Conservation (phyloP, 2,888 invertebrate genomes). For the Sesamia inferens region DNA sequence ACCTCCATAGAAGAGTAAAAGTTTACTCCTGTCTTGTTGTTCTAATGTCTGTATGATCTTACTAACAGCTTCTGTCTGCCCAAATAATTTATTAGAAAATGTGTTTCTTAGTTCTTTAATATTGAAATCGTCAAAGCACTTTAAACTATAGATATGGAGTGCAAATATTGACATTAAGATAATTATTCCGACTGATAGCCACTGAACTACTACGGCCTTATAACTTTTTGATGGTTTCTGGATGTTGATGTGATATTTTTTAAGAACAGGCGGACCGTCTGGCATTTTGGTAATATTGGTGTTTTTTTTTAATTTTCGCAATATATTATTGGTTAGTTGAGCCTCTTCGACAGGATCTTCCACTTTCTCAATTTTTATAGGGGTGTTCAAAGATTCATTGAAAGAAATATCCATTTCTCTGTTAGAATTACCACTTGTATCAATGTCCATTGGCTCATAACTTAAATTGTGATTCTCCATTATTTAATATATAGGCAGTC, state of each 20-base stretch:
- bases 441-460: conserved; percentile 86
- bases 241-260: conserved; percentile 71
- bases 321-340: conserved; percentile 1
- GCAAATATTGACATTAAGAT: conserved; percentile 68
- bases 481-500: background rate
- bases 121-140: conserved; percentile 75
- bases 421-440: conserved; percentile 78
- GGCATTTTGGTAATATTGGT: conserved; percentile 4
- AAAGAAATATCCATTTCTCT: conserved; percentile 79
- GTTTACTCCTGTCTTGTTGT: conserved; percentile 70
- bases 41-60: conserved; percentile 73
- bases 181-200: conserved; percentile 57
- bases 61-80: conserved; percentile 76
- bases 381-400: conserved; percentile 56
- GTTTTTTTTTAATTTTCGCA: no score
- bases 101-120: conserved; percentile 64
- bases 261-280: conserved; percentile 56
- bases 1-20: conserved; percentile 83
- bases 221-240: conserved; percentile 56
- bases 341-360: conserved; percentile 9
- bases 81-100: conserved; percentile 76
- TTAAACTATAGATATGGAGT: conserved; percentile 70
- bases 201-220: conserved; percentile 48
- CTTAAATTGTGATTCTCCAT: conserved; percentile 71
- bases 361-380: conserved; percentile 18